Evolutionary conservation across 2,797 vertebrate species (phyloP).

Genomic region (Danio aesculapii): DNA sequence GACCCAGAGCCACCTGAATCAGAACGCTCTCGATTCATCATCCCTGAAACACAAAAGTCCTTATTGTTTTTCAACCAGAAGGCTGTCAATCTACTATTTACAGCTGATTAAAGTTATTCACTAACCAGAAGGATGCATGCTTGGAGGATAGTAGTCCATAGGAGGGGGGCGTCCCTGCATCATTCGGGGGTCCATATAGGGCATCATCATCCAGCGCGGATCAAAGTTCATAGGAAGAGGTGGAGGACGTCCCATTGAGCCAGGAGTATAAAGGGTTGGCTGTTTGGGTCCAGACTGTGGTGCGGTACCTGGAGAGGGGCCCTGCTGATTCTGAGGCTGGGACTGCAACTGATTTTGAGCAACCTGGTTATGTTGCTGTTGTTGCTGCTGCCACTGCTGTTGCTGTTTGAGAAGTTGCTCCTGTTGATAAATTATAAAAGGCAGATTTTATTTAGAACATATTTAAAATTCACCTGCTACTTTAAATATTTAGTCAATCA

Average conservation of each 20-base stretch:
- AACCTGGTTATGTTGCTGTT: conserved; percentile 82
- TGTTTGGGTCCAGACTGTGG: conserved; percentile 80
- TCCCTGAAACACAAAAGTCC: conserved; percentile 72
- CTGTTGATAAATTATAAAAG: conserved; percentile 58
- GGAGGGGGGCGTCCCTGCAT: conserved; percentile 90
- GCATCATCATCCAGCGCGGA: conserved; percentile 95
- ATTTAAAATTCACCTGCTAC: too few relatives aligned
- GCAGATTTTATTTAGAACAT: too few relatives aligned
- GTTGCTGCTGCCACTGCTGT: conserved; percentile 71
- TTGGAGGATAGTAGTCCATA: conserved; percentile 89
- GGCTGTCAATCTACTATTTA: background rate
- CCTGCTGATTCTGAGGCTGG: conserved; percentile 79
- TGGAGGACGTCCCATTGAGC: conserved; percentile 86
- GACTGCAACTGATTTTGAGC: conserved; percentile 78
- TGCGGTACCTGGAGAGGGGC: conserved; percentile 74
- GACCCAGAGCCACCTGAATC: conserved; percentile 92
- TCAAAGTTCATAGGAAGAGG: conserved; percentile 92
- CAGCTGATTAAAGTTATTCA: background rate
- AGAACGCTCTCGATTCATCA: conserved; percentile 90
- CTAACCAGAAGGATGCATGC: conserved; percentile 89
- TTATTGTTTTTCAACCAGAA: background rate
- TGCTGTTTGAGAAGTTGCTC: conserved; percentile 85
- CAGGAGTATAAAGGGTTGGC: conserved; percentile 82
- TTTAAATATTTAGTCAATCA: too few relatives aligned
- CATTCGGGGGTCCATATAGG: conserved; percentile 93